Conservation (phyloP, 2,797 vertebrate genomes). For the Sphenopsis melanotis region DNA sequence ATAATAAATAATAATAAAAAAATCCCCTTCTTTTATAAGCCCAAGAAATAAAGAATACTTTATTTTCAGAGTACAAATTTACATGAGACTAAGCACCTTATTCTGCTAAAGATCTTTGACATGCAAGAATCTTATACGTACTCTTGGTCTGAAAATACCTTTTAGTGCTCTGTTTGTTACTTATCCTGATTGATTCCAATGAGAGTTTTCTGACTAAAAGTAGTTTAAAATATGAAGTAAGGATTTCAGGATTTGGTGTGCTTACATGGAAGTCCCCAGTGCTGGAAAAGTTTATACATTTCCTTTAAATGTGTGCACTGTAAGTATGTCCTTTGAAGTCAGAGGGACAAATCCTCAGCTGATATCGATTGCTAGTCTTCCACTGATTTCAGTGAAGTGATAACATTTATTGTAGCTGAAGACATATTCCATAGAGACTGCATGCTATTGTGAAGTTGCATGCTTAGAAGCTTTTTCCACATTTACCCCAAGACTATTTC, state of each 20-base stretch:
- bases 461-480: not conserved
- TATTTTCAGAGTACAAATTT: not conserved
- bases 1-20: not conserved
- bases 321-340: not conserved
- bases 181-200: not conserved
- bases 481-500: not conserved
- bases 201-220: not conserved
- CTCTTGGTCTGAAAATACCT: not conserved
- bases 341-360: constrained; percentile 7
- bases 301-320: not conserved
- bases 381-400: not conserved
- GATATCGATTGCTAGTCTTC: not conserved
- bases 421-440: not conserved
- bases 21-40: not conserved
- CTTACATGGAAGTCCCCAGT: not conserved
- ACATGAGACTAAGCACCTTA: not conserved
- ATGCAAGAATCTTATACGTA: not conserved
- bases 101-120: not conserved
- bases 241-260: not conserved
- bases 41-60: not conserved
- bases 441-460: constrained; percentile 8
- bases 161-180: not conserved
- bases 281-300: not conserved
- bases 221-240: constrained; percentile 1
- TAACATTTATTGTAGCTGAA: constrained; percentile 22